Evolutionary conservation across 1,140 invertebrate species (phyloP).

Genomic region (Zaprionus kolodkinae): DNA sequence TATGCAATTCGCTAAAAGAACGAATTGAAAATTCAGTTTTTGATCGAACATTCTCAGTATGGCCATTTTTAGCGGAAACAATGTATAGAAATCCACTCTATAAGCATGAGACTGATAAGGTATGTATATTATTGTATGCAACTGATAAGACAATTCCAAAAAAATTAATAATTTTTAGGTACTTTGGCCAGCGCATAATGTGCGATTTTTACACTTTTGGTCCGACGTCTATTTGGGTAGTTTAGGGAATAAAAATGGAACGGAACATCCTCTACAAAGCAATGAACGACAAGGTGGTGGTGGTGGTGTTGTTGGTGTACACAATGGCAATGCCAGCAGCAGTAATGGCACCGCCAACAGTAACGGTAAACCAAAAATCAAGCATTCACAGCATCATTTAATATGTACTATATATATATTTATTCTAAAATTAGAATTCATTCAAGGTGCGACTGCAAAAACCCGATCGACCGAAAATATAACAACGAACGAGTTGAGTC

Average conservation of each 20-base stretch:
- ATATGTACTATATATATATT: background rate
- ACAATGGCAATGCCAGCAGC: constrained; percentile 54
- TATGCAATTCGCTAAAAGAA: constrained; percentile 95
- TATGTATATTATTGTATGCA: constrained; percentile 41
- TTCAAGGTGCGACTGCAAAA: constrained; percentile 88
- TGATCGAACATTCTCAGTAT: constrained; percentile 93
- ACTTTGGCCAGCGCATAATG: constrained; percentile 93
- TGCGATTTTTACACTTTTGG: constrained; percentile 93
- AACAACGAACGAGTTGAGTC: constrained; percentile 87
- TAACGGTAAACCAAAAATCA: background rate
- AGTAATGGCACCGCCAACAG: background rate
- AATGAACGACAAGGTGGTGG: constrained; percentile 83
- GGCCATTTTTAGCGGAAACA: constrained; percentile 92
- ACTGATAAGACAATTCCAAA: background rate
- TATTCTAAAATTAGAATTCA: constrained; percentile 9
- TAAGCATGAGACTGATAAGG: constrained; percentile 86
- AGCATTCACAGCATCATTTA: background rate
- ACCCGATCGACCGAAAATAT: constrained; percentile 93
- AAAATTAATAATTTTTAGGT: constrained; percentile 84
- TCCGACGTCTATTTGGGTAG: constrained; percentile 92
- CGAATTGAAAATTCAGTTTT: constrained; percentile 88
- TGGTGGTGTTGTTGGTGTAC: constrained; percentile 75
- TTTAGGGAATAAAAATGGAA: constrained; percentile 79
- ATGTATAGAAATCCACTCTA: constrained; percentile 95
- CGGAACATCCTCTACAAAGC: constrained; percentile 68